Evolutionary conservation across 2,888 invertebrate genomes (phyloP), one percentile per base, ranked within the genome.

Genomic region (Fragum fragum): DNA sequence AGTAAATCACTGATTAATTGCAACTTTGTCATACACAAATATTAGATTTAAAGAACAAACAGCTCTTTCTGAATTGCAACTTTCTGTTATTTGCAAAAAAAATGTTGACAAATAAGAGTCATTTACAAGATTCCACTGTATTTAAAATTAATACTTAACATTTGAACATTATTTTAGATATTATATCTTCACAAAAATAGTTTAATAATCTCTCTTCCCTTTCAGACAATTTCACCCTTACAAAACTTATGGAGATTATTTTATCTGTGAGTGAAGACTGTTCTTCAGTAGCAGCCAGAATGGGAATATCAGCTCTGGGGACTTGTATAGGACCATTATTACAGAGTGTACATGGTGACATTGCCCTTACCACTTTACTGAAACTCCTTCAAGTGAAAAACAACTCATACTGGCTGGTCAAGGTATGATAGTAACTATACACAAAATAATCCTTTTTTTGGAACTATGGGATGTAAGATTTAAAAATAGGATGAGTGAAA

Each of bases 361-460:
- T 95, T 16, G 95, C 96, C 3, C 93, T 96, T 23, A 95, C 96
- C 18, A 93, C 97, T 6, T 94, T 98, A 61, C 96, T 96, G 82
- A 94, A 95, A 26, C 94, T 98, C 7, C 96, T 97, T 14, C 94
- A 95, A 32, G 95, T 97, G 1, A 96, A 96, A 76, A 95, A 95
- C 57, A 97, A 97, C 94, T 96, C 96, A 0, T 98, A 98, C 94
- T 98, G 98, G 97, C 95, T 98, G 70, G 97, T 98, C 66, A 97
- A 97, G 95, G 97, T 97, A 87, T 95, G 47, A 36, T 36, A 36
- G 3, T 36, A 36, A n/a, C n/a, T n/a, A n/a, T n/a, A n/a, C n/a
- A n/a, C n/a, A n/a, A n/a, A n/a, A n/a, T n/a, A n/a, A n/a, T n/a
- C n/a, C n/a, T n/a, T n/a, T n/a, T n/a, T n/a, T n/a, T n/a, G n/a